Percentiles rank a stretch among this genome's conserved stretches.
phyloP scores from a whole-genome alignment of 2,113 vertebrate species.

The Pedetes capensis region DNA sequence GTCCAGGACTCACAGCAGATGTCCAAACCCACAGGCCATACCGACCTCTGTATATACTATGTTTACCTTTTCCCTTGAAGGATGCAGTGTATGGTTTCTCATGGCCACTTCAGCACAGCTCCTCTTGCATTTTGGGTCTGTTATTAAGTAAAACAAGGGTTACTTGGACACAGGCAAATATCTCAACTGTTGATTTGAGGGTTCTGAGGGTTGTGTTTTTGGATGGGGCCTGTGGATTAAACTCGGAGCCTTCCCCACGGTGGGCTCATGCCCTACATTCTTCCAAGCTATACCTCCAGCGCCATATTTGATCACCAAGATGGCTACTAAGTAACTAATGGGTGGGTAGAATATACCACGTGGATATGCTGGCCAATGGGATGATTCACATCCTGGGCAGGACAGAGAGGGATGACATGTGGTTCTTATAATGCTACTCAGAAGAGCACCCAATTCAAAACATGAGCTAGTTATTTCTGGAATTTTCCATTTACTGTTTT shows the following conservation, averaged over 20 bases:
- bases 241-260: not conserved
- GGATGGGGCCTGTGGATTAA: not conserved
- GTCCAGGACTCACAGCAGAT: not conserved
- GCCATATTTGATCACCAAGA: not conserved
- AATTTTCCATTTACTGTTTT: not conserved
- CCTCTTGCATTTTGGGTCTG: too few relatives aligned
- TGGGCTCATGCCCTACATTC: not conserved
- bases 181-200: too few relatives aligned
- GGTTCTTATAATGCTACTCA: not conserved
- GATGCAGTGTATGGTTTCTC: too few relatives aligned
- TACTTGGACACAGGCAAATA: not conserved
- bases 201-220: too few relatives aligned
- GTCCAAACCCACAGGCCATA: not conserved
- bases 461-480: not conserved
- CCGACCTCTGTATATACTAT: not conserved
- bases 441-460: not conserved
- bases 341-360: not conserved
- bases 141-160: not conserved
- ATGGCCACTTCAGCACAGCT: too few relatives aligned
- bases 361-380: not conserved
- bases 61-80: not conserved
- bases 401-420: too few relatives aligned
- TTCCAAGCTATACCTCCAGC: not conserved
- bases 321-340: not conserved
- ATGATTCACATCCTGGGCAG: too few relatives aligned